Base-by-base conservation (phyloP, 2,113 vertebrate genomes). In the Gila orcuttii region DNA sequence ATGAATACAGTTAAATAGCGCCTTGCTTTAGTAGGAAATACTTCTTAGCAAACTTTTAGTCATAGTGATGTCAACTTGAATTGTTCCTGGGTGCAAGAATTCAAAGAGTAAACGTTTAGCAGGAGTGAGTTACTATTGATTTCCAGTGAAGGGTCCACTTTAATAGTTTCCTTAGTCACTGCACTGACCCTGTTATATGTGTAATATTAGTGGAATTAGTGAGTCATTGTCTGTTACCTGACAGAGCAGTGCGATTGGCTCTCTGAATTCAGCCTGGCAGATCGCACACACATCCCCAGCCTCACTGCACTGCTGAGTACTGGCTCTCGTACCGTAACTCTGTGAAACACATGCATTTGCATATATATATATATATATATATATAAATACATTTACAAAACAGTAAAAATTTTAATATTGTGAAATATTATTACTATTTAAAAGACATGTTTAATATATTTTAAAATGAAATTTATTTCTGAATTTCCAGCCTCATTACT, bases 271-370 rank as follows among this genome's bases (percentile, higher is more conserved):
- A 0, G 96, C 94, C 91, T 99, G 98, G 94, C 98, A 99, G 88
- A 99, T 99, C 82, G 97, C 96, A 83, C 98, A 99, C 92, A 98
- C 94, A 13, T 98, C 96, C 0, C 98, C 98, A 0, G 97, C 97
- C 91, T 99, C 97, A 0, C 91, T 96, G 94, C 97, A 99, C 93
- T 99, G 97, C 91, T 99, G 98, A 88, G 94, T 96, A 21, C 96
- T 97, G 62, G 98, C 97, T 87, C 97, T 96, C 80, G 95, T 95
- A 9, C 97, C 98, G 0, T 97, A 98, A 87, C 92, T 97, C 98
- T 99, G 93, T 3, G 47, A 21, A 73, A 84, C 25, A 85, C 3
- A 87, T 21, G 75, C 5, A 86, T 66, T 79, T 62, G n/a, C 76
- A 2, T 39, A 11, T 39, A 23, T 39, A 39, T 69, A 9, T 19